Evolutionary conservation across 2,888 invertebrate genomes (phyloP).

Genomic region (Galerucella nymphaeae): DNA sequence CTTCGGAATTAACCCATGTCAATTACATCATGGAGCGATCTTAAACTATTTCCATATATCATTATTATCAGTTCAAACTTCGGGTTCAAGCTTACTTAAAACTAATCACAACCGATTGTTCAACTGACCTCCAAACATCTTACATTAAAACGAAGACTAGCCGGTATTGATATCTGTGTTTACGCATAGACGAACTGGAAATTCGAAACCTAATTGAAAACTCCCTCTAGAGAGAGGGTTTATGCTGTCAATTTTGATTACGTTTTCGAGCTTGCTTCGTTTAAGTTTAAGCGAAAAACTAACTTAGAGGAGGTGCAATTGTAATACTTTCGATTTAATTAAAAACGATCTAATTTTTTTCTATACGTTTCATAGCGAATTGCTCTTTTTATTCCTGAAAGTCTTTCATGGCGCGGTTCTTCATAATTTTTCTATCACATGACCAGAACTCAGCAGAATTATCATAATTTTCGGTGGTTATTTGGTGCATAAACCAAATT

Average conservation of each 20-base stretch:
- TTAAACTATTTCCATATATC: no score
- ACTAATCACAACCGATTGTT: neutral
- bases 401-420: no score
- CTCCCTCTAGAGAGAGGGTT: neutral
- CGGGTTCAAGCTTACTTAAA: neutral
- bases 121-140: neutral
- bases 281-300: neutral
- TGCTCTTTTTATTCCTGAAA: no score
- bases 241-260: constrained; percentile 2
- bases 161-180: constrained; percentile 1
- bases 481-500: no score
- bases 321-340: neutral
- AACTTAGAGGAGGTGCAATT: neutral
- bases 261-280: neutral
- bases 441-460: no score
- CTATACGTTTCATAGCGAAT: no score
- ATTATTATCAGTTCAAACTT: no score
- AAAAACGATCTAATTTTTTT: no score
- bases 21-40: no score
- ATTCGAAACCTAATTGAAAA: neutral
- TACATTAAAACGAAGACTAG: neutral
- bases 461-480: no score
- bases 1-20: no score
- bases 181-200: neutral
- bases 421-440: no score